phyloP scores from a whole-genome alignment of 2,888 invertebrate genomes.

The Brachyopa scutellaris region DNA sequence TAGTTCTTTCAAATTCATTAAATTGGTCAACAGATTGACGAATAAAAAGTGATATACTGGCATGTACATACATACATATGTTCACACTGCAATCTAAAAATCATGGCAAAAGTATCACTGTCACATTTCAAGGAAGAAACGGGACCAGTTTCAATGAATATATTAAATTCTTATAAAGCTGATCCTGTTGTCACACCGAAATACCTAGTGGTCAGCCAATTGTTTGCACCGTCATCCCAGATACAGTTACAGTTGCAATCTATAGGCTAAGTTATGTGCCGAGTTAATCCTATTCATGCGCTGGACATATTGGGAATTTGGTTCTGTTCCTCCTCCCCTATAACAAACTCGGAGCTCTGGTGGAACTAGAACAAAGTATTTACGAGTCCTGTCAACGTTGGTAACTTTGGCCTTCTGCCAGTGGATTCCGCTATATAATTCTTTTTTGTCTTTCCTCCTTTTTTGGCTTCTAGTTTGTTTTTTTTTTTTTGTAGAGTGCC shows the following conservation, averaged over 20 bases:
- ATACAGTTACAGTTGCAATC: constrained; percentile 6
- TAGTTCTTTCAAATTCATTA: constrained; percentile 59
- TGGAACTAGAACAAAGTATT: constrained; percentile 51
- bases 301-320: constrained; percentile 69
- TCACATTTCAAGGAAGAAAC: constrained; percentile 21
- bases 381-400: constrained; percentile 61
- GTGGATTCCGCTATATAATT: constrained; percentile 32
- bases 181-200: constrained; percentile 57
- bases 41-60: constrained; percentile 8
- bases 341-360: background rate
- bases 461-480: background rate
- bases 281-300: constrained; percentile 66
- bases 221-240: constrained; percentile 44
- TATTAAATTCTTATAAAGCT: constrained; percentile 62
- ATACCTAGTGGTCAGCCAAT: constrained; percentile 63
- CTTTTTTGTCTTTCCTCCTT: constrained; percentile 16
- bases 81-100: constrained; percentile 37
- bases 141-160: constrained; percentile 62
- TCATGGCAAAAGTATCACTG: background rate
- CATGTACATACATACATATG: constrained; percentile 15
- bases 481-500: constrained; percentile 16
- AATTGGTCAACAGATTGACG: constrained; percentile 52
- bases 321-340: constrained; percentile 26
- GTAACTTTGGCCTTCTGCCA: constrained; percentile 61
- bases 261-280: constrained; percentile 43